Conservation (phyloP, 2,113 vertebrate genomes). For the Turnix velox region DNA sequence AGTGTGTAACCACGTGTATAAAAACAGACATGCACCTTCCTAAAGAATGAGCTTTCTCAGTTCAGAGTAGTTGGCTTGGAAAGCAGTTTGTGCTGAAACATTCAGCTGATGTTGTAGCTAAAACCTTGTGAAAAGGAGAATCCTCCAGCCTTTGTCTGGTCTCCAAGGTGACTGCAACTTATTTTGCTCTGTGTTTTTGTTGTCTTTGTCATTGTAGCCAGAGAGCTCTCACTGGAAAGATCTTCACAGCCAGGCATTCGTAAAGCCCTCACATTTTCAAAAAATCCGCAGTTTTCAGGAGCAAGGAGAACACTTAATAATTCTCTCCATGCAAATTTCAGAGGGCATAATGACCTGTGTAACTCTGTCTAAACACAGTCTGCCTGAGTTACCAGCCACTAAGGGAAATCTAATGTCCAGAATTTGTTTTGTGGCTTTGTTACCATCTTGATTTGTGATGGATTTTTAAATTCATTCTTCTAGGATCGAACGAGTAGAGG, state of each 20-base stretch:
- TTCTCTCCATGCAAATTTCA: neutral
- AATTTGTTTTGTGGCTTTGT: neutral
- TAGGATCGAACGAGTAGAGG: neutral
- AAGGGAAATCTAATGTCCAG: neutral
- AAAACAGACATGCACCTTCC: neutral
- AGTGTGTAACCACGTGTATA: neutral
- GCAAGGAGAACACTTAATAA: neutral
- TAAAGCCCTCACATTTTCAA: neutral
- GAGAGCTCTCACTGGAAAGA: neutral
- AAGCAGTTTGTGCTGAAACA: conserved; percentile 1
- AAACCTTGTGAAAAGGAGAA: neutral
- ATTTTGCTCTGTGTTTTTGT: neutral
- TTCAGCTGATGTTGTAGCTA: neutral
- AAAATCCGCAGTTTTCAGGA: neutral
- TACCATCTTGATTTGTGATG: neutral
- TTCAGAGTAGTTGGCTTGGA: neutral
- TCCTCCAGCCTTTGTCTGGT: conserved; percentile 17
- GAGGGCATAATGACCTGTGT: fast-evolving
- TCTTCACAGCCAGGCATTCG: neutral
- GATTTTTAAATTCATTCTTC: neutral
- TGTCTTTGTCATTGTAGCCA: neutral
- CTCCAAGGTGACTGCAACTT: neutral
- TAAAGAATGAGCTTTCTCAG: neutral
- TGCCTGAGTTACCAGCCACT: neutral
- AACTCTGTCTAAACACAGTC: neutral